phyloP scores from a whole-genome alignment of 2,797 vertebrate genomes.

The Xerus rutilus region DNA sequence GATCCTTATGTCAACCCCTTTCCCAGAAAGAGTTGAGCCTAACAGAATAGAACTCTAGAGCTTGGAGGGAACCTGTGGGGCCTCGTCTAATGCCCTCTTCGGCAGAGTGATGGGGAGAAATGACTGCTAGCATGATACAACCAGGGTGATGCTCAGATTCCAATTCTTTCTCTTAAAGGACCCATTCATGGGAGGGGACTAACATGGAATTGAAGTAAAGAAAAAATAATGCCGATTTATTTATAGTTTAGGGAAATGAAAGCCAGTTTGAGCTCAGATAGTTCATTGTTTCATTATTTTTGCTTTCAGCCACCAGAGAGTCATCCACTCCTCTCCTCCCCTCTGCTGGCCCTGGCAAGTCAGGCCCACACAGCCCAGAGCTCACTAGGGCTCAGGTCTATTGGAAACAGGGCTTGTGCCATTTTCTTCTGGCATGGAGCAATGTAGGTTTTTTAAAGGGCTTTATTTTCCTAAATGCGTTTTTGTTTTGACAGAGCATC shows the following conservation, averaged over 20 bases:
- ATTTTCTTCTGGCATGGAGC: conserved; percentile 1
- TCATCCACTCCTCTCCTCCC: conserved; percentile 42
- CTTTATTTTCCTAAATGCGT: not conserved
- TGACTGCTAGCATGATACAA: not conserved
- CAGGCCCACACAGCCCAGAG: not conserved
- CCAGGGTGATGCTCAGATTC: not conserved
- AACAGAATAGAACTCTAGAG: not conserved
- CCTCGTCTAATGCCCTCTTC: not conserved
- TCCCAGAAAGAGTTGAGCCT: not conserved
- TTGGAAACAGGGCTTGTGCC: not conserved
- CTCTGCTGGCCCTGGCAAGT: conserved; percentile 56
- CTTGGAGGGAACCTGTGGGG: not conserved
- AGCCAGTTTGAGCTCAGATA: conserved; percentile 49
- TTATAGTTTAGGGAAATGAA: conserved; percentile 81
- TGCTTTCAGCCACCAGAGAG: not conserved
- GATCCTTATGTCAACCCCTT: not conserved
- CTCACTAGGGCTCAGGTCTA: not conserved
- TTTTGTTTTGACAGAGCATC: not conserved
- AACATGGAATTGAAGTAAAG: conserved; percentile 36
- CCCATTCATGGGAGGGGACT: not conserved
- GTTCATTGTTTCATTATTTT: conserved; percentile 58
- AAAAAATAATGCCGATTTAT: conserved; percentile 23
- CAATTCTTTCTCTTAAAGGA: conserved; percentile 60
- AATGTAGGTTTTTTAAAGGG: not conserved
- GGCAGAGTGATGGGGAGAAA: not conserved